phyloP scores from a whole-genome alignment of 1,140 invertebrate genomes.

The Coenobita brevimanus region DNA sequence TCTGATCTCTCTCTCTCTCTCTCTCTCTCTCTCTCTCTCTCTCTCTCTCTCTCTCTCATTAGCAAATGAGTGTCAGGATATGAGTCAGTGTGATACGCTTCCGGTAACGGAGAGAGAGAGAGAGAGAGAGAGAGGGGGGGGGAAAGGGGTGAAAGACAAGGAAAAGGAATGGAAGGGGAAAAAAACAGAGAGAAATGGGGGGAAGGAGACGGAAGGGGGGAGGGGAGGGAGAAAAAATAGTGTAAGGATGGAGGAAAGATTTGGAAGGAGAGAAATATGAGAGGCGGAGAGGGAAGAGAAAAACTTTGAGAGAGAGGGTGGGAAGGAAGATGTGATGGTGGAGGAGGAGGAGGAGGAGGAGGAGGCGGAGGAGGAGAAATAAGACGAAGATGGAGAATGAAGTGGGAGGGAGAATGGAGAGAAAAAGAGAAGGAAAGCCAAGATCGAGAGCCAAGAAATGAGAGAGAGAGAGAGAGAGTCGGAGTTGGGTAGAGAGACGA shows the following conservation, averaged over 20 bases:
- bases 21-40: too few species aligned
- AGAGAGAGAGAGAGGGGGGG: slow-evolving; percentile 4
- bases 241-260: not conserved
- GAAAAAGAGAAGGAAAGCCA: too few species aligned
- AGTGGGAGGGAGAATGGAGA: not conserved
- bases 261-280: not conserved
- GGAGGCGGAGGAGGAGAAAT: not conserved
- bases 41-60: too few species aligned
- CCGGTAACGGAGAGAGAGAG: not conserved
- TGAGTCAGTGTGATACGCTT: not conserved
- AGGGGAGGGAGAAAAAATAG: not conserved
- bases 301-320: not conserved
- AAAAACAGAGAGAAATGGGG: not conserved
- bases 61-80: not conserved
- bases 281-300: not conserved
- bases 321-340: not conserved
- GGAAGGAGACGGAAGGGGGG: not conserved
- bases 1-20: too few species aligned
- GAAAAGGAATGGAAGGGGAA: not conserved
- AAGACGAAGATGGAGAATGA: not conserved
- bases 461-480: too few species aligned
- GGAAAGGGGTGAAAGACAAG: not conserved
- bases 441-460: too few species aligned
- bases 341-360: not conserved
- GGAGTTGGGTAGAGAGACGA: too few species aligned